A percentile compares a stretch with the other conserved stretches of the same genome.
Evolutionary conservation across 2,888 invertebrate genomes (phyloP).

Genomic region (Alsophila aescularia): DNA sequence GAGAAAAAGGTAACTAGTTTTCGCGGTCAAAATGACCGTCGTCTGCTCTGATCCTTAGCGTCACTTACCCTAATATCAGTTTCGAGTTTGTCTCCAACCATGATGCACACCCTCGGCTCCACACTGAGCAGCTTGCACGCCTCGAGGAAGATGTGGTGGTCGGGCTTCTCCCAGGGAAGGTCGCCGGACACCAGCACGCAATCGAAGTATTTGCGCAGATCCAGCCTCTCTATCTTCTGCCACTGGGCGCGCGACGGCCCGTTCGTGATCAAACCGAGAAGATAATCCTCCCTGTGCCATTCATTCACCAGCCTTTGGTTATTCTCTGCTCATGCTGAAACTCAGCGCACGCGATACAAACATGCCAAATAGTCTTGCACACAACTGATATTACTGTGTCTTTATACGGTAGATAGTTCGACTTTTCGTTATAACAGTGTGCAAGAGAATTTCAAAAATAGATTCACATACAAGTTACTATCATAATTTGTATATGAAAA

Average conservation of each 20-base stretch:
- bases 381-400: slow-evolving; percentile 24
- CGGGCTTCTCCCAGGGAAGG: slow-evolving; percentile 94
- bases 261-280: slow-evolving; percentile 93
- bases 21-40: too few species aligned
- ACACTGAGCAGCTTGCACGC: slow-evolving; percentile 91
- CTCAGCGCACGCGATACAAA: slow-evolving; percentile 74
- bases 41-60: too few species aligned
- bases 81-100: slow-evolving; percentile 95
- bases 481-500: slow-evolving; percentile 70
- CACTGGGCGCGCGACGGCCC: slow-evolving; percentile 94
- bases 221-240: slow-evolving; percentile 92
- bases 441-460: slow-evolving; percentile 67
- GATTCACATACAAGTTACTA: slow-evolving; percentile 66
- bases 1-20: too few species aligned
- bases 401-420: too few species aligned
- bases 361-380: slow-evolving; percentile 68
- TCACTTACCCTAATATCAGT: slow-evolving; percentile 89
- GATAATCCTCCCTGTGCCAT: slow-evolving; percentile 87
- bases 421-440: slow-evolving; percentile 38
- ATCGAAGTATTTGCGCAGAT: slow-evolving; percentile 90
- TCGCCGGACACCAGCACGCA: slow-evolving; percentile 93
- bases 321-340: slow-evolving; percentile 72
- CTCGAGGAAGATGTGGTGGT: slow-evolving; percentile 91
- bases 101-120: slow-evolving; percentile 89
- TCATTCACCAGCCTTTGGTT: slow-evolving; percentile 76